Evolutionary conservation across 2,888 invertebrate genomes (phyloP).

Genomic region (Pilophorus perplexus): DNA sequence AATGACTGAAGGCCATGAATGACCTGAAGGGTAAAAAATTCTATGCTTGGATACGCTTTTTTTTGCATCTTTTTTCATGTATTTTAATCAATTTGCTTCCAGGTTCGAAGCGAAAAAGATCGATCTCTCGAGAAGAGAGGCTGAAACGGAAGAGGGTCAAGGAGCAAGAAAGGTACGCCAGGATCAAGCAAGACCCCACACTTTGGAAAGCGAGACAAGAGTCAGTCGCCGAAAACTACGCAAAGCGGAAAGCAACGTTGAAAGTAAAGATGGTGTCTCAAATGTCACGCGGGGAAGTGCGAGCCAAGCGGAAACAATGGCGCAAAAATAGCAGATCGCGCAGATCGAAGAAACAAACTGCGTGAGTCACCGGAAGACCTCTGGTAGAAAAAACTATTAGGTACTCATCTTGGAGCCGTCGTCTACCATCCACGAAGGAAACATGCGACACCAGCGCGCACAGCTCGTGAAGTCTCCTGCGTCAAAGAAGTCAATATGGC

Average conservation of each 20-base stretch:
- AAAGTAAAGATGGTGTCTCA: conserved; percentile 5
- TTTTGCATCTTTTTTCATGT: neutral
- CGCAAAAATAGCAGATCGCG: neutral
- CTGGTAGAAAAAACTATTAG: neutral
- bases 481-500: neutral
- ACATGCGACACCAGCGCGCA: neutral
- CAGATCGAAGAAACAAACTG: neutral
- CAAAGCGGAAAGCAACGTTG: neutral
- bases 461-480: conserved; percentile 1
- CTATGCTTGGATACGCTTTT: neutral
- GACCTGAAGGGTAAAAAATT: neutral
- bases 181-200: neutral
- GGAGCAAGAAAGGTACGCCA: conserved; percentile 6
- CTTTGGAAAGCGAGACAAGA: neutral
- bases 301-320: neutral
- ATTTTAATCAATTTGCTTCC: no score
- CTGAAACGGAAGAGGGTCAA: neutral
- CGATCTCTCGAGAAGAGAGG: neutral
- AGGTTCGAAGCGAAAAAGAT: neutral
- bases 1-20: conserved; percentile 6
- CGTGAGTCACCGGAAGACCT: conserved; percentile 2
- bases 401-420: neutral
- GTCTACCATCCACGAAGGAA: neutral
- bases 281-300: neutral
- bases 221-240: conserved; percentile 4